A percentile compares a stretch with the other conserved stretches of the same genome.
Evolutionary conservation across 2,113 vertebrate genomes (phyloP).

Genomic region (Pygoscelis adeliae): DNA sequence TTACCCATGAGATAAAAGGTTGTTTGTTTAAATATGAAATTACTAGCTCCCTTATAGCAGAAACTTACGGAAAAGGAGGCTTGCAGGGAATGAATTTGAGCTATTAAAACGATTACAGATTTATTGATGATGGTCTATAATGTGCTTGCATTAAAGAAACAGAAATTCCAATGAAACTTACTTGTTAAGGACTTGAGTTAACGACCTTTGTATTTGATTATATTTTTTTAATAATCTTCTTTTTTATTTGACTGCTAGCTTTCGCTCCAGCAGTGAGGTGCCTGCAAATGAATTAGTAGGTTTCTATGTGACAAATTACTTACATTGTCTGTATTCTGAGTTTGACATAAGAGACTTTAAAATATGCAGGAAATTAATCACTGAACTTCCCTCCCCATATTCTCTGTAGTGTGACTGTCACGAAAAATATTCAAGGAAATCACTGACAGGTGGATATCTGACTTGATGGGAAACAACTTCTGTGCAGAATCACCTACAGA

Average conservation of each 20-base stretch:
- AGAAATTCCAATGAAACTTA: not conserved
- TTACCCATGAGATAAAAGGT: not conserved
- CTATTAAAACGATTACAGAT: conserved; percentile 51
- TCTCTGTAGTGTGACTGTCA: not conserved
- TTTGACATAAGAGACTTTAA: not conserved
- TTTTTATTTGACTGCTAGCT: not conserved
- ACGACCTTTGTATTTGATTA: not conserved
- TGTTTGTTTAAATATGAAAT: conserved; percentile 19
- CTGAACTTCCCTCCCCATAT: not conserved
- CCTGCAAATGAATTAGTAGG: not conserved
- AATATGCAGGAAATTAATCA: not conserved
- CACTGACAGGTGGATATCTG: not conserved
- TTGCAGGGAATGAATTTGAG: conserved; percentile 17
- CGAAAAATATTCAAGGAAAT: not conserved
- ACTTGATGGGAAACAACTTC: not conserved
- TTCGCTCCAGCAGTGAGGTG: not conserved
- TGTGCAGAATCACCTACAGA: not conserved
- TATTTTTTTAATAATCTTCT: not conserved
- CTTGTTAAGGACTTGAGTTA: not conserved
- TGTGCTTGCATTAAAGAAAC: not conserved
- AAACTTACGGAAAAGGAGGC: not conserved
- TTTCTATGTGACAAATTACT: not conserved
- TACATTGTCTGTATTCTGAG: not conserved
- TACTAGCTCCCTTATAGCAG: conserved; percentile 18
- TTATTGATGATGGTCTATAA: not conserved